Conservation (phyloP, 2,888 invertebrate genomes). For the Microchrysa polita region DNA sequence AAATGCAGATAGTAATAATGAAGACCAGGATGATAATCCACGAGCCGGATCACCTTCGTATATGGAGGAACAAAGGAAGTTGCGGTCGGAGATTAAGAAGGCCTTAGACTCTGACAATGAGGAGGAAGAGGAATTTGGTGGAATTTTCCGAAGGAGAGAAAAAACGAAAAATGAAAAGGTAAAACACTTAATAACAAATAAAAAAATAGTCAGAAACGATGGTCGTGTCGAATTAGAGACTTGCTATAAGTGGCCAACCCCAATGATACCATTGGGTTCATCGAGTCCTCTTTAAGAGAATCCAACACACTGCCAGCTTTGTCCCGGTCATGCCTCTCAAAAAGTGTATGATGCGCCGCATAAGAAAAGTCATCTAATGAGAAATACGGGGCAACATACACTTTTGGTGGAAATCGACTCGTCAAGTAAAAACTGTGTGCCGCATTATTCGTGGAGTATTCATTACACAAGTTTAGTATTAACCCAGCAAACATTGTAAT, state of each 20-base stretch:
- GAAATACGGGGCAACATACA: no score
- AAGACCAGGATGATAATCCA: constrained; percentile 49
- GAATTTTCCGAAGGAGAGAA: constrained; percentile 67
- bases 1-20: constrained; percentile 45
- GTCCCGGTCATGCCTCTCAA: no score
- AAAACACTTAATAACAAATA: constrained; percentile 15
- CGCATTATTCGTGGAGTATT: not conserved
- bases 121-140: constrained; percentile 68
- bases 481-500: constrained; percentile 51
- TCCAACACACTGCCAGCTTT: no score
- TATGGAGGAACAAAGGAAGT: constrained; percentile 72
- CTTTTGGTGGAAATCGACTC: no score
- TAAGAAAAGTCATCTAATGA: no score
- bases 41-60: constrained; percentile 67
- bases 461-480: not conserved
- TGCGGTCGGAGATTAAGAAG: constrained; percentile 73
- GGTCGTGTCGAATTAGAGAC: no score
- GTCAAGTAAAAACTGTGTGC: no score
- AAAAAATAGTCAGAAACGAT: no score
- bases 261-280: no score
- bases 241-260: no score
- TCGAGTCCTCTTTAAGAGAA: constrained; percentile 17
- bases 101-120: constrained; percentile 64
- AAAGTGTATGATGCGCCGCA: no score
- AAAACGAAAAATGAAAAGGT: constrained; percentile 68